These are phyloP conservation scores for Drosophila truncata DNA, from an alignment of 1,140 invertebrate genomes.

Conservation along the genomic window DNA sequence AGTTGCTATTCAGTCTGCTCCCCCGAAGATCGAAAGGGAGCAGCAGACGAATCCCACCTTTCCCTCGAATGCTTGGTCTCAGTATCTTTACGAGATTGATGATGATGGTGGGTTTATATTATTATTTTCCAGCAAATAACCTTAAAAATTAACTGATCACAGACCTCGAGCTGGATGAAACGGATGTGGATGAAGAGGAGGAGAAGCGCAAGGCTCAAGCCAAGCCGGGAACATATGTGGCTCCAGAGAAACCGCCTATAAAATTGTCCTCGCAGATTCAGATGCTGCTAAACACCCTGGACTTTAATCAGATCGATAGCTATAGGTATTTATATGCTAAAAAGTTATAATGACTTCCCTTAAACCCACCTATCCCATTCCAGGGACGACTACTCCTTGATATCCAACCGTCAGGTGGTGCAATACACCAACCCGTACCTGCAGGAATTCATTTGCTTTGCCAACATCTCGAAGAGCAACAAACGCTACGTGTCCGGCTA, in stretches of 20 bases:
- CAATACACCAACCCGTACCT: slow-evolving; percentile 73
- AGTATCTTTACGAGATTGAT: slow-evolving; percentile 86
- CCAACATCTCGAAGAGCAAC: slow-evolving; percentile 80
- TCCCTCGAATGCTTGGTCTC: slow-evolving; percentile 89
- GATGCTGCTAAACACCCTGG: slow-evolving; percentile 72
- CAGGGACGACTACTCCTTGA: slow-evolving; percentile 78
- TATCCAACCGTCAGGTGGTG: slow-evolving; percentile 58
- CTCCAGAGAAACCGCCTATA: slow-evolving; percentile 46
- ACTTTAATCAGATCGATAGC: slow-evolving; percentile 84
- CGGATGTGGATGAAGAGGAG: slow-evolving; percentile 74
- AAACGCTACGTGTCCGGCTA: slow-evolving; percentile 87
- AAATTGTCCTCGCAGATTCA: slow-evolving; percentile 70
- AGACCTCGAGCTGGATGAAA: slow-evolving; percentile 71
- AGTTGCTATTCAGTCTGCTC: slow-evolving; percentile 86
- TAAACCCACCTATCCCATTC: neutral
- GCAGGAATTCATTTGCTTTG: slow-evolving; percentile 82
- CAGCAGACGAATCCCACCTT: slow-evolving; percentile 89
- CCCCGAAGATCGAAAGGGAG: slow-evolving; percentile 83
- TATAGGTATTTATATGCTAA: slow-evolving; percentile 60
- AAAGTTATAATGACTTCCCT: too few relatives aligned
- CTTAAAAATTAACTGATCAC: too few relatives aligned
- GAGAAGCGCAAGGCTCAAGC: slow-evolving; percentile 26
- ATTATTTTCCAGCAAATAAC: too few relatives aligned
- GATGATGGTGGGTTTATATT: slow-evolving; percentile 61
- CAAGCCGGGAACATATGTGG: slow-evolving; percentile 11